phyloP scores from a whole-genome alignment of 2,113 vertebrate genomes.

The Nycticebus coucang region DNA sequence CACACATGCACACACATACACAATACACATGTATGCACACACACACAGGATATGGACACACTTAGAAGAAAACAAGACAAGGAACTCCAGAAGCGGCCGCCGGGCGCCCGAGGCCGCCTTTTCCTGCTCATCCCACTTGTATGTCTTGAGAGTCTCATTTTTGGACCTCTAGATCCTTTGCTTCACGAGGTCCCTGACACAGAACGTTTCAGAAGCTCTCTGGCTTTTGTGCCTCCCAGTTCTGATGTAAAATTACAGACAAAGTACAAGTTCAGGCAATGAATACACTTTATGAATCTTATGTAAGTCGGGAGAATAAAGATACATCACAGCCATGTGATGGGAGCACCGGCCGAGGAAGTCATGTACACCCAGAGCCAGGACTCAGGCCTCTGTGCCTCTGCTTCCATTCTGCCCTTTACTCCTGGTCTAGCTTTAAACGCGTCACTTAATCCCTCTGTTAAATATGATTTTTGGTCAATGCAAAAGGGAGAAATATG shows the following conservation, averaged over 20 bases:
- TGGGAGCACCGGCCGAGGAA: background rate
- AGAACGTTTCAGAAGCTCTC: background rate
- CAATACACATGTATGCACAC: too few species aligned
- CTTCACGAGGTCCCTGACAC: background rate
- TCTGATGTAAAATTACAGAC: background rate
- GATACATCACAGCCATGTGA: too few species aligned
- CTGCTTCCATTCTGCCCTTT: background rate
- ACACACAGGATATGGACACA: too few species aligned
- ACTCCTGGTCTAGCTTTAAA: background rate
- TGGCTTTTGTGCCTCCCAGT: background rate
- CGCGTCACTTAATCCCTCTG: background rate
- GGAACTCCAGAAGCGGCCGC: too few species aligned
- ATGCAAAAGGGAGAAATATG: constrained; percentile 13
- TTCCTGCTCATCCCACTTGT: background rate
- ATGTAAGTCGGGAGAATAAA: background rate
- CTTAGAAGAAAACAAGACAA: too few species aligned
- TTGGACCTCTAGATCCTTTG: background rate
- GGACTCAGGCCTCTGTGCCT: background rate
- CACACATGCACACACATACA: too few species aligned
- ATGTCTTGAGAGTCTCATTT: background rate
- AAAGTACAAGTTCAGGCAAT: background rate
- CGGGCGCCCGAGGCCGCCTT: background rate
- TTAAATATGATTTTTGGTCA: background rate
- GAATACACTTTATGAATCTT: background rate
- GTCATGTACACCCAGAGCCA: too few species aligned